Evolutionary conservation across 2,888 invertebrate species (phyloP), one percentile per base, ranked within the genome.

Genomic region (Rhodophaea formosa): DNA sequence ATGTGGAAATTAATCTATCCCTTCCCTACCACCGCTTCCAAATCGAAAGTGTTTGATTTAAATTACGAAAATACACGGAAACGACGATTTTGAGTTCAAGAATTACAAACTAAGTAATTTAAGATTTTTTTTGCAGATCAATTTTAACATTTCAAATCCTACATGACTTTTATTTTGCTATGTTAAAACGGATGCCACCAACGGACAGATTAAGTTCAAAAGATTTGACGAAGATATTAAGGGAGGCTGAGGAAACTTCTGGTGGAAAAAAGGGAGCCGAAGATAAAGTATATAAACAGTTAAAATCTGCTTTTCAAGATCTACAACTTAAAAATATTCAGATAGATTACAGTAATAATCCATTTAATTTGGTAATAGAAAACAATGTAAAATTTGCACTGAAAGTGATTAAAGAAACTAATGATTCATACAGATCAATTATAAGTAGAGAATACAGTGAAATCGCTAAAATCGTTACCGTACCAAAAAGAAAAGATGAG

Each of bases 71-170:
- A n/a, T n/a, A n/a, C n/a, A n/a, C n/a, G 23, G 23, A 23, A 23
- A 23, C 5, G 23, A 3, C 23, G 23, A 23, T 5, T 23, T 23
- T 23, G 23, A n/a, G n/a, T n/a, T 3, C 3, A 39, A 12, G 10
- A 3, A 39, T 39, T n/a, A 6, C 12, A 12, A 39, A 35, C 35
- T 39, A 32, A 32, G 7, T 32, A 12, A 6, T 39, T 12, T 39
- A 23, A 23, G 23, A 23, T 6, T 39, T 39, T 86, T 87, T 63
- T 51, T 51, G 35, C 80, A 91, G 91, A 64, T 83, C 81, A 12
- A 67, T 82, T 35, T 71, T 89, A 60, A 86, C 89, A 7, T 86
- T 79, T 64, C 91, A 92, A 82, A 70, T 82, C n/a, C 72, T 92
- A 1, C 86, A 86, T 54, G 91, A 92, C 62, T 91, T 91, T 65